Percentiles rank a stretch among this genome's conserved stretches.
phyloP scores from a whole-genome alignment of 2,888 invertebrate species.

The Drosophila meridionalis region DNA sequence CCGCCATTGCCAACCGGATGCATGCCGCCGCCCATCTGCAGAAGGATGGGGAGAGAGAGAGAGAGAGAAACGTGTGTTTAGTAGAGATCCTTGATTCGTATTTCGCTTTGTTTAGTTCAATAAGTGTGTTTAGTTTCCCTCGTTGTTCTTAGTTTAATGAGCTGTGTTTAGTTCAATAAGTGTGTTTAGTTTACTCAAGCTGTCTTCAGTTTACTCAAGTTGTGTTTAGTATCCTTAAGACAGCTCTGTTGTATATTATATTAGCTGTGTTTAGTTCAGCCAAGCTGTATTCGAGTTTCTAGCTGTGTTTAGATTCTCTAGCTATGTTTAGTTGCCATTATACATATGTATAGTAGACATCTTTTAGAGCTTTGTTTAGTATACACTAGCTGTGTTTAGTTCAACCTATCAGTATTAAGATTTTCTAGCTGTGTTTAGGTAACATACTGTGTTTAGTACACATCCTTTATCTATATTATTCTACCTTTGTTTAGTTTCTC shows the following conservation, averaged over 20 bases:
- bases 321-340: too few species aligned
- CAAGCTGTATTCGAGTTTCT: background rate
- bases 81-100: background rate
- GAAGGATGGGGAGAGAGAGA: background rate
- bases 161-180: background rate
- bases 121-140: background rate
- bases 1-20: slow-evolving; percentile 80
- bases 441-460: slow-evolving; percentile 42
- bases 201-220: background rate
- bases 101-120: background rate
- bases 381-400: too few species aligned
- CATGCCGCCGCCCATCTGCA: slow-evolving; percentile 83
- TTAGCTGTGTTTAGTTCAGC: background rate
- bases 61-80: background rate
- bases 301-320: background rate
- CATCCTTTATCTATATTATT: slow-evolving; percentile 29
- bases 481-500: background rate
- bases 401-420: background rate
- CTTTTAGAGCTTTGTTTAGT: background rate
- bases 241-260: background rate
- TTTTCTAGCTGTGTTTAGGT: background rate
- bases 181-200: background rate
- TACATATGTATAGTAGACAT: too few species aligned
- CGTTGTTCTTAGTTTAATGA: slow-evolving; percentile 36
- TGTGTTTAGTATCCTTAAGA: background rate